Evolutionary conservation across 1,140 invertebrate species (phyloP).

Genomic region (Magallana ariakensis): DNA sequence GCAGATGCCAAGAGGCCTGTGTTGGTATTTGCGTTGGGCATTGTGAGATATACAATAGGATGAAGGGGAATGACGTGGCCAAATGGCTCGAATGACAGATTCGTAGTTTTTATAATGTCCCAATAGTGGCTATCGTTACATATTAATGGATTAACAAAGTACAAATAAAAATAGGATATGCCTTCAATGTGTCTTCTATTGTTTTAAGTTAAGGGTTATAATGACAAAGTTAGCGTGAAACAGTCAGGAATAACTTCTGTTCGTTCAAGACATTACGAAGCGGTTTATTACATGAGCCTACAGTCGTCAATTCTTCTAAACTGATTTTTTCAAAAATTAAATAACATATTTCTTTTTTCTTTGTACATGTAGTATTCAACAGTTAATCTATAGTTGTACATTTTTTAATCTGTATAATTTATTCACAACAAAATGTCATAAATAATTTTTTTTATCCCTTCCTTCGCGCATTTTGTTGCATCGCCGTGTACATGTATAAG

Average conservation of each 20-base stretch:
- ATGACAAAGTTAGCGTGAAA: slow-evolving; percentile 15
- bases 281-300: too few species aligned
- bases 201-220: slow-evolving; percentile 16
- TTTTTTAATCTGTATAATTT: too few species aligned
- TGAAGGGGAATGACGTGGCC: neutral
- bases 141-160: slow-evolving; percentile 4
- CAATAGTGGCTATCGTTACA: neutral
- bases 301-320: too few species aligned
- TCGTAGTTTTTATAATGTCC: neutral
- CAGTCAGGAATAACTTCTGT: neutral
- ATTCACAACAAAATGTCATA: too few species aligned
- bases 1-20: slow-evolving; percentile 9
- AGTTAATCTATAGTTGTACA: too few species aligned
- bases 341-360: too few species aligned
- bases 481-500: too few species aligned
- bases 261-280: too few species aligned
- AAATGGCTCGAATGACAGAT: neutral
- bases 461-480: too few species aligned
- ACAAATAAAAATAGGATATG: slow-evolving; percentile 13
- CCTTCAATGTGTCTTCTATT: slow-evolving; percentile 2
- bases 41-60: slow-evolving; percentile 40
- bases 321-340: too few species aligned
- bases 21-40: slow-evolving; percentile 17
- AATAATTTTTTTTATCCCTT: too few species aligned
- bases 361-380: too few species aligned